A percentile compares a stretch with the other conserved stretches of the same genome.
Evolutionary conservation across 2,113 vertebrate species (phyloP).

Genomic region (Regulus satrapa): DNA sequence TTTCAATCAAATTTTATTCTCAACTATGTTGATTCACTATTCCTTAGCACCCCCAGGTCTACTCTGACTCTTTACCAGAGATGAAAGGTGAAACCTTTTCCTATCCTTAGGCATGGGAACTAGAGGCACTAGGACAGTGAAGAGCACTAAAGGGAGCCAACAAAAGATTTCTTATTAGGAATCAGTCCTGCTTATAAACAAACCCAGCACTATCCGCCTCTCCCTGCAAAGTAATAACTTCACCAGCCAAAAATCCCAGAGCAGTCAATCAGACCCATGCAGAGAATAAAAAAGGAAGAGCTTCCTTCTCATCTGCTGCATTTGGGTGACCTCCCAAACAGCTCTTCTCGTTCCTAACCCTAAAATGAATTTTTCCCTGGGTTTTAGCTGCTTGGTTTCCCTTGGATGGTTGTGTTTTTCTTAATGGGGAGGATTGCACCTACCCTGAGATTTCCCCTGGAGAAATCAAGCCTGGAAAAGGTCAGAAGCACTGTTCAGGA

Average conservation of each 20-base stretch:
- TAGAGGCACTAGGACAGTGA: fast-evolving
- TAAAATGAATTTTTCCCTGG: background rate
- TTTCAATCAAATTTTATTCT: background rate
- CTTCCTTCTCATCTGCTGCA: background rate
- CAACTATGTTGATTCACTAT: background rate
- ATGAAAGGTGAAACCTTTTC: background rate
- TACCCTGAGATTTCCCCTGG: background rate
- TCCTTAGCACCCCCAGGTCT: background rate
- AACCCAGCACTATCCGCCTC: background rate
- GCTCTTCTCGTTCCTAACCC: background rate
- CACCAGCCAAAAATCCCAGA: background rate
- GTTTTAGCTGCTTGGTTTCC: background rate
- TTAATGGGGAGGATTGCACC: background rate
- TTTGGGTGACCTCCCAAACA: background rate
- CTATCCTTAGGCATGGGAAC: fast-evolving
- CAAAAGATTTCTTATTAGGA: background rate
- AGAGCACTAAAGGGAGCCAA: background rate
- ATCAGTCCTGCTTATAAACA: background rate
- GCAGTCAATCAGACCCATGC: background rate
- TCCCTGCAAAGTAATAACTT: background rate
- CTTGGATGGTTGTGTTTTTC: background rate
- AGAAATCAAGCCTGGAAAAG: background rate
- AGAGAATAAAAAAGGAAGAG: background rate
- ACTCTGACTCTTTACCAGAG: background rate
- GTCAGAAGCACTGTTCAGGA: background rate